Percentiles rank a stretch among this genome's conserved stretches.
These are phyloP conservation scores for Montipora cactus DNA, from an alignment of 64 coral and sea anemone genomes.

Conservation along the genomic window DNA sequence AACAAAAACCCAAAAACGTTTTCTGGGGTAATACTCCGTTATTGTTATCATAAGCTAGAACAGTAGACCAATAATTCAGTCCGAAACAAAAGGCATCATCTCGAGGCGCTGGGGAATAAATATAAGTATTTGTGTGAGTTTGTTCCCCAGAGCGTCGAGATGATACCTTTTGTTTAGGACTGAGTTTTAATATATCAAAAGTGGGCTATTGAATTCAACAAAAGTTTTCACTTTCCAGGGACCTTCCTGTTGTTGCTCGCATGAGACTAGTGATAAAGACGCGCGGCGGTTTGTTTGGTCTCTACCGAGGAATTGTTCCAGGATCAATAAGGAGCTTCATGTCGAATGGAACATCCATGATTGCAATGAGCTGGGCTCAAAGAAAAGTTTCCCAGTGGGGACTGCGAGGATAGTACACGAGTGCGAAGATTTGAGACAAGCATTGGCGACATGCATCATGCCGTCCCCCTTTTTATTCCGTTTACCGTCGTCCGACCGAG, in stretches of 20 bases:
- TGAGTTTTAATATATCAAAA: too few species aligned
- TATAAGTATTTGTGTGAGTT: too few species aligned
- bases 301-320: constrained; percentile 90
- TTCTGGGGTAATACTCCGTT: not conserved
- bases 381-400: constrained; percentile 92
- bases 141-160: too few species aligned
- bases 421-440: not conserved
- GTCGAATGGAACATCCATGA: constrained; percentile 95
- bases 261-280: constrained; percentile 83
- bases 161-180: too few species aligned
- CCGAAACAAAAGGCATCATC: too few species aligned
- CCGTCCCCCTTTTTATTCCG: too few species aligned
- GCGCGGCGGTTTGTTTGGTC: constrained; percentile 79
- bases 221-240: constrained; percentile 11
- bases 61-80: too few species aligned
- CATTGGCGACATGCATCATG: not conserved
- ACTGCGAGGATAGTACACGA: constrained; percentile 48
- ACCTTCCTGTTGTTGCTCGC: constrained; percentile 83
- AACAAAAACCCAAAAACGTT: too few species aligned
- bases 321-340: constrained; percentile 95
- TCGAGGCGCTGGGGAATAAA: too few species aligned
- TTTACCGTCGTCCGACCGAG: too few species aligned
- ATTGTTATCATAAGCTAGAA: not conserved
- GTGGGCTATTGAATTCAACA: not conserved
- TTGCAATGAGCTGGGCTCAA: constrained; percentile 98